phyloP scores from a whole-genome alignment of 2,888 invertebrate species.

The Thysanoteuthis rhombus region DNA sequence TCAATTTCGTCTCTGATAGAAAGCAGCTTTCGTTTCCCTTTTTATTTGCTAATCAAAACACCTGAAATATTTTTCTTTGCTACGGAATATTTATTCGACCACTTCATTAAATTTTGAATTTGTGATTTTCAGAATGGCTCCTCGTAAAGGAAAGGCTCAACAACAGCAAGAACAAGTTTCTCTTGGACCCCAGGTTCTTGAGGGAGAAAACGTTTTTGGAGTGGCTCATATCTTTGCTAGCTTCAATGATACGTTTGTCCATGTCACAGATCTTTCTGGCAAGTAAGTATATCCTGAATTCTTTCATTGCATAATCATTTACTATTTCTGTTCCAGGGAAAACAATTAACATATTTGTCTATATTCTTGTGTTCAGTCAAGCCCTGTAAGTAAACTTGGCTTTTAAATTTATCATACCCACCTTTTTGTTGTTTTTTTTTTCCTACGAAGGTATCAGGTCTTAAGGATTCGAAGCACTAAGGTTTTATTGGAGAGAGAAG shows the following conservation, averaged over 20 bases:
- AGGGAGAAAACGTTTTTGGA: slow-evolving; percentile 97
- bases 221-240: slow-evolving; percentile 99
- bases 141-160: slow-evolving; percentile 94
- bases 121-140: slow-evolving; percentile 79
- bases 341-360: too few relatives aligned
- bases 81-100: neutral
- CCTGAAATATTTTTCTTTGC: neutral
- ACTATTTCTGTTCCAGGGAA: too few relatives aligned
- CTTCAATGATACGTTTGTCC: slow-evolving; percentile 99
- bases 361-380: too few relatives aligned
- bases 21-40: too few relatives aligned
- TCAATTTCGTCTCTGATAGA: too few relatives aligned
- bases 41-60: too few relatives aligned
- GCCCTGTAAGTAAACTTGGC: too few relatives aligned
- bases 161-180: slow-evolving; percentile 94
- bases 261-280: slow-evolving; percentile 98
- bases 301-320: neutral
- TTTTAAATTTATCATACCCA: too few relatives aligned
- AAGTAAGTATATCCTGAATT: slow-evolving; percentile 70
- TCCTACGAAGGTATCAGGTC: too few relatives aligned
- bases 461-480: too few relatives aligned
- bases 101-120: neutral
- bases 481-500: too few relatives aligned
- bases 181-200: slow-evolving; percentile 93
- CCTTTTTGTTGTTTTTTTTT: too few relatives aligned